A percentile compares a stretch with the other conserved stretches of the same genome.
phyloP scores from a whole-genome alignment of 2,113 vertebrate species.

The Gila orcuttii region DNA sequence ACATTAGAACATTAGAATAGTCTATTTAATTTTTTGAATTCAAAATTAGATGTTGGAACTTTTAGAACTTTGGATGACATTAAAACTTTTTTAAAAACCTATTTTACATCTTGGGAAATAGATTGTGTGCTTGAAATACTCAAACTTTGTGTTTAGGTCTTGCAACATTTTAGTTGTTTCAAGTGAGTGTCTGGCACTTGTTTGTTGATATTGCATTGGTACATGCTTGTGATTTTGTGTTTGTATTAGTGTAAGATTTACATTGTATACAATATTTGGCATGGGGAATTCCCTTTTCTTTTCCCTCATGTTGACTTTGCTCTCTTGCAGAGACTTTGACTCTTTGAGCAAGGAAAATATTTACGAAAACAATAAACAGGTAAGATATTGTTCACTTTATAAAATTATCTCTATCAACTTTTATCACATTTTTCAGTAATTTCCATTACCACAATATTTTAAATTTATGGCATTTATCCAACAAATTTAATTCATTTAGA shows the following conservation, averaged over 20 bases:
- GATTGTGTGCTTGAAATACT: background rate
- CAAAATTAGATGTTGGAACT: background rate
- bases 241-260: background rate
- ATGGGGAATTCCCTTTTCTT: background rate
- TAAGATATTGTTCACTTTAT: slow-evolving; percentile 69
- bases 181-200: background rate
- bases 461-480: background rate
- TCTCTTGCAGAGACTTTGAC: slow-evolving; percentile 81
- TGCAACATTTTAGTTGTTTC: background rate
- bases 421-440: background rate
- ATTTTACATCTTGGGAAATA: background rate
- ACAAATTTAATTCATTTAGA: background rate
- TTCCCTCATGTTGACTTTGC: slow-evolving; percentile 12
- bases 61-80: background rate
- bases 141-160: no score
- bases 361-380: slow-evolving; percentile 94
- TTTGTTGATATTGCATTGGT: background rate
- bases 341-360: slow-evolving; percentile 89
- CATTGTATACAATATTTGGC: background rate
- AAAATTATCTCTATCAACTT: background rate
- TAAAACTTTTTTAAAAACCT: background rate
- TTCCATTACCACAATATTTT: background rate
- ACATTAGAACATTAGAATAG: background rate
- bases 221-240: background rate
- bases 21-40: background rate